These are phyloP conservation scores for Drosophila subsilvestris DNA, from an alignment of 2,888 invertebrate genomes.

Conservation along the genomic window DNA sequence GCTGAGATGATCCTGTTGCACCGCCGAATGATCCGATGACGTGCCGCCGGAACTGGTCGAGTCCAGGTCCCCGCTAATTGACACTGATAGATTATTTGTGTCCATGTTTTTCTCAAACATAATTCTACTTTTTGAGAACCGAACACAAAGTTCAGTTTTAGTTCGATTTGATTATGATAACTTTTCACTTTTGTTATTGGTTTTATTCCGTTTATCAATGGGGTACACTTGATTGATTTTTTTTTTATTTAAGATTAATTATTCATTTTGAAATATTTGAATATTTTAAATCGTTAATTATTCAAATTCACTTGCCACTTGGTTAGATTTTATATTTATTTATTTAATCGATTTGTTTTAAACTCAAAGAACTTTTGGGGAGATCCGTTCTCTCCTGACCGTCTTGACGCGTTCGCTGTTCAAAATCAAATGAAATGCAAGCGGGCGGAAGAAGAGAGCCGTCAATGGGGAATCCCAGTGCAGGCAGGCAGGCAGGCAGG, in stretches of 20 bases:
- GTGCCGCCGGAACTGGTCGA: constrained; percentile 84
- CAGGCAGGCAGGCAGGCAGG: constrained; percentile 36
- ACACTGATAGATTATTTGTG: constrained; percentile 79
- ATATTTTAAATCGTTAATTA: background rate
- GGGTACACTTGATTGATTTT: background rate
- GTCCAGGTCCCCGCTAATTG: constrained; percentile 83
- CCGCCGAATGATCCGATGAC: constrained; percentile 81
- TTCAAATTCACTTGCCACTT: background rate
- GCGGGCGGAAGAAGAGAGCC: constrained; percentile 26
- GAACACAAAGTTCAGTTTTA: constrained; percentile 9
- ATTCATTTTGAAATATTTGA: background rate
- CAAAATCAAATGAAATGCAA: constrained; percentile 72
- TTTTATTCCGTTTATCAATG: background rate
- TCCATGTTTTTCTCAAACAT: constrained; percentile 84
- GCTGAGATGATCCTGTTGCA: constrained; percentile 82
- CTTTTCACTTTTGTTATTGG: background rate
- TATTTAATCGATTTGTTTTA: background rate
- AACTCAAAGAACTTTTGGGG: background rate
- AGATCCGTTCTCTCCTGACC: constrained; percentile 26
- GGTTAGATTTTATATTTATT: background rate
- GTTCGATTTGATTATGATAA: background rate
- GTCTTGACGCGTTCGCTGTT: constrained; percentile 69
- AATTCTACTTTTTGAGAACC: constrained; percentile 25
- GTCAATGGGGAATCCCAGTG: constrained; percentile 39
- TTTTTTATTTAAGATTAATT: background rate